Evolutionary conservation across 2,888 invertebrate genomes (phyloP).

Genomic region (Deroplatys truncata): DNA sequence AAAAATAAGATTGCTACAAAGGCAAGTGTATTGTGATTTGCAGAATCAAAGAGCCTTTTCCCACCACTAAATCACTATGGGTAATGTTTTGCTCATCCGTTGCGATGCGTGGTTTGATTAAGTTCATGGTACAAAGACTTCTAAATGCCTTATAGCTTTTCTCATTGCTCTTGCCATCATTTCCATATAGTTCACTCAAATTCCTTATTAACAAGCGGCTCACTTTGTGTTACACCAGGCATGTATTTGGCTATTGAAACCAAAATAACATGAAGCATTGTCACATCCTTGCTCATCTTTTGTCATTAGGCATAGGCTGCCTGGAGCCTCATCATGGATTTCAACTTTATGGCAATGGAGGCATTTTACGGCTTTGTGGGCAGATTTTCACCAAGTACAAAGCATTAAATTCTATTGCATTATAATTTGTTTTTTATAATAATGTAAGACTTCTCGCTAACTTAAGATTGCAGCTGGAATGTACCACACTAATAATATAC

Average conservation of each 20-base stretch:
- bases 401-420: no score
- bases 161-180: neutral
- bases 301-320: no score
- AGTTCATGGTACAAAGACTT: conserved; percentile 1
- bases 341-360: no score
- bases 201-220: neutral
- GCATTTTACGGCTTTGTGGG: no score
- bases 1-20: neutral
- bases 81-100: neutral
- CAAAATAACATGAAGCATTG: neutral
- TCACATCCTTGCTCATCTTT: no score
- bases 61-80: neutral
- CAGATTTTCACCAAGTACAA: no score
- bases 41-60: neutral
- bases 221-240: neutral
- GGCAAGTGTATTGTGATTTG: neutral
- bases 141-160: neutral
- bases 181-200: neutral
- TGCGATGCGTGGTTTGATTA: neutral
- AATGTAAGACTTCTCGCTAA: no score
- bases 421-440: no score
- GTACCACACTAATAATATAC: no score
- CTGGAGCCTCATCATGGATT: no score
- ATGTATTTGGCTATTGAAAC: neutral
- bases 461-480: no score